A percentile compares a stretch with the other conserved stretches of the same genome.
These are phyloP conservation scores for Axinella damicornis DNA, from an alignment of 37 sponge, comb jelly and placozoan genomes.

Conservation along the genomic window DNA sequence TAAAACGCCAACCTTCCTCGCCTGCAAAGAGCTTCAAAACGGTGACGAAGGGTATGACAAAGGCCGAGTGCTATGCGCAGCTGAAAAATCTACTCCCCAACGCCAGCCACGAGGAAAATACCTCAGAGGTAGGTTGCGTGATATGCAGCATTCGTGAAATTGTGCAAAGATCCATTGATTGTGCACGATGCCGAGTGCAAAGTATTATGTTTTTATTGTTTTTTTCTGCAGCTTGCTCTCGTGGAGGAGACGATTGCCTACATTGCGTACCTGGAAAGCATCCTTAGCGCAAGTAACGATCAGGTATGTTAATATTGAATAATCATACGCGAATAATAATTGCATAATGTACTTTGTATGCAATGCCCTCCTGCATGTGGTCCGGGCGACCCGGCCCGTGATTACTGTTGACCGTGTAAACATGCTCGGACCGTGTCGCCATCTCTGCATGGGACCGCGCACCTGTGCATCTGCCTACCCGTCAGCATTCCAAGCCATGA, in stretches of 20 bases:
- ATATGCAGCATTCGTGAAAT: neutral
- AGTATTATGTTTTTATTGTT: no score
- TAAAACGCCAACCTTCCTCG: constrained; percentile 40
- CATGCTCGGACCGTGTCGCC: neutral
- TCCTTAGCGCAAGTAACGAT: constrained; percentile 28
- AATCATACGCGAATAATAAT: no score
- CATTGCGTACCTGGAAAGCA: constrained; percentile 67
- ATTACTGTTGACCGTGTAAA: no score
- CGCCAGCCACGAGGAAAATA: constrained; percentile 21
- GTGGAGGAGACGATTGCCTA: constrained; percentile 73
- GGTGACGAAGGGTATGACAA: constrained; percentile 20
- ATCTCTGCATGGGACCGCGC: constrained; percentile 16
- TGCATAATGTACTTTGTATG: no score
- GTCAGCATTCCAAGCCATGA: neutral
- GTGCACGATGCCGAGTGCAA: no score
- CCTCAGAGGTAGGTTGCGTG: constrained; percentile 35
- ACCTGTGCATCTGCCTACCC: neutral
- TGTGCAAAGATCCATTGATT: no score
- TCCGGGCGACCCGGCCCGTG: no score
- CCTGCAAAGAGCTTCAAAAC: constrained; percentile 46
- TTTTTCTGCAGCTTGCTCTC: constrained; percentile 56
- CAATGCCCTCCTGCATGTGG: no score
- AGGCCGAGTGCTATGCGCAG: constrained; percentile 30
- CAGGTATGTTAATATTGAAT: constrained; percentile 10
- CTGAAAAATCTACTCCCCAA: constrained; percentile 64